Conservation (phyloP, 2,797 vertebrate species). For the Bucorvus abyssinicus region DNA sequence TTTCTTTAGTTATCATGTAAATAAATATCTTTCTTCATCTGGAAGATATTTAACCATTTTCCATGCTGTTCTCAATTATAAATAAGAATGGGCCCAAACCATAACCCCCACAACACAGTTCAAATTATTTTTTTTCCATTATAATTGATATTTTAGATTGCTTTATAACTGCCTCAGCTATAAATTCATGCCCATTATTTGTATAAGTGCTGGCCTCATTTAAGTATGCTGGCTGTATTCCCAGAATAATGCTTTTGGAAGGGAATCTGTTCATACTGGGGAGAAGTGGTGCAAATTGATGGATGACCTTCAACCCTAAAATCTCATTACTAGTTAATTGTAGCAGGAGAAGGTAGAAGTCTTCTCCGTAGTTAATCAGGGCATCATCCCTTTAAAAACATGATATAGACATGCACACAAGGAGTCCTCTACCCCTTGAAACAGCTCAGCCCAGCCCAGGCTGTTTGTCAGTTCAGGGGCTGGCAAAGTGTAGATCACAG, state of each 20-base stretch:
- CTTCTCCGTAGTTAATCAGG: not conserved
- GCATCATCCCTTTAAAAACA: not conserved
- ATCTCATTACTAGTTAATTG: slow-evolving; percentile 5
- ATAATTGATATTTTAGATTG: slow-evolving; percentile 50
- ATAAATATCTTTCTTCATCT: not conserved
- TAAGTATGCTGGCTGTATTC: slow-evolving; percentile 44
- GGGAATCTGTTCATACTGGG: not conserved
- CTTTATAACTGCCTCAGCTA: slow-evolving; percentile 35
- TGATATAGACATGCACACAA: not conserved
- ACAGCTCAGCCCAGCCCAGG: not conserved
- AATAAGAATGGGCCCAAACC: slow-evolving; percentile 21
- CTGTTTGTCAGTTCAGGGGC: not conserved
- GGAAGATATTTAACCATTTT: slow-evolving; percentile 6
- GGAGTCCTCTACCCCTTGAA: not conserved
- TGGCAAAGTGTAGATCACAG: not conserved
- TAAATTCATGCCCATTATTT: slow-evolving; percentile 56
- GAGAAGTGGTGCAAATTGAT: not conserved
- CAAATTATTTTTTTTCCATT: slow-evolving; percentile 22
- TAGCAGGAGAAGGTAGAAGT: not conserved
- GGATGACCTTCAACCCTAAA: not conserved
- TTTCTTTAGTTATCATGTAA: not conserved
- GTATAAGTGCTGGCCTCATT: slow-evolving; percentile 38
- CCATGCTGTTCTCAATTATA: slow-evolving; percentile 16
- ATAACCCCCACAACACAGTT: not conserved
- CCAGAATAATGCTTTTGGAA: slow-evolving; percentile 58